phyloP scores from a whole-genome alignment of 2,888 invertebrate genomes.

The Chloromyia formosa region DNA sequence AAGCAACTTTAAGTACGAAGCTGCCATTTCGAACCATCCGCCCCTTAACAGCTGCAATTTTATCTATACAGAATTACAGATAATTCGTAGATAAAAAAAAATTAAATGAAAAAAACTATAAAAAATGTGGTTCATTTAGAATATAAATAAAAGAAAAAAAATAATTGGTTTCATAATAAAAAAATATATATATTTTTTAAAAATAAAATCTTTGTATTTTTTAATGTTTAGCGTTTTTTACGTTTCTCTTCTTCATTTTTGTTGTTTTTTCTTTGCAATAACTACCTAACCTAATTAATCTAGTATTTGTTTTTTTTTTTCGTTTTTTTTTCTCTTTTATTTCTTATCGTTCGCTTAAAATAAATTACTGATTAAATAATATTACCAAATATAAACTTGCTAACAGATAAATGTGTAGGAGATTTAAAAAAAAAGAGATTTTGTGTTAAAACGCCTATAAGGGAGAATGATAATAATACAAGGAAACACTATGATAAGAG shows the following conservation, averaged over 20 bases:
- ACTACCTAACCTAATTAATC: slow-evolving; percentile 17
- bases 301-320: slow-evolving; percentile 25
- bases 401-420: slow-evolving; percentile 41
- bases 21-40: background rate
- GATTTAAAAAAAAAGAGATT: slow-evolving; percentile 38
- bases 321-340: background rate
- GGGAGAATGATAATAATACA: slow-evolving; percentile 31
- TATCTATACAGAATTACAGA: background rate
- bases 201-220: slow-evolving; percentile 44
- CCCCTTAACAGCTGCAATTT: background rate
- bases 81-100: background rate
- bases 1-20: slow-evolving; percentile 23
- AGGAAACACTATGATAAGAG: background rate
- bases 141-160: slow-evolving; percentile 8
- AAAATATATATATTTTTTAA: slow-evolving; percentile 42
- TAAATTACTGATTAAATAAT: slow-evolving; percentile 49
- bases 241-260: slow-evolving; percentile 17
- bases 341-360: slow-evolving; percentile 42
- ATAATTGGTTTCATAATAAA: slow-evolving; percentile 21
- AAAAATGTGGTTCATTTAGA: background rate
- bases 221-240: slow-evolving; percentile 13
- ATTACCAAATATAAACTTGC: slow-evolving; percentile 43
- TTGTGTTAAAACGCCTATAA: slow-evolving; percentile 41
- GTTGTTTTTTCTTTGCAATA: slow-evolving; percentile 1
- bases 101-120: slow-evolving; percentile 1